Conservation (phyloP, 1,140 invertebrate genomes). For the Neodiprion lecontei region DNA sequence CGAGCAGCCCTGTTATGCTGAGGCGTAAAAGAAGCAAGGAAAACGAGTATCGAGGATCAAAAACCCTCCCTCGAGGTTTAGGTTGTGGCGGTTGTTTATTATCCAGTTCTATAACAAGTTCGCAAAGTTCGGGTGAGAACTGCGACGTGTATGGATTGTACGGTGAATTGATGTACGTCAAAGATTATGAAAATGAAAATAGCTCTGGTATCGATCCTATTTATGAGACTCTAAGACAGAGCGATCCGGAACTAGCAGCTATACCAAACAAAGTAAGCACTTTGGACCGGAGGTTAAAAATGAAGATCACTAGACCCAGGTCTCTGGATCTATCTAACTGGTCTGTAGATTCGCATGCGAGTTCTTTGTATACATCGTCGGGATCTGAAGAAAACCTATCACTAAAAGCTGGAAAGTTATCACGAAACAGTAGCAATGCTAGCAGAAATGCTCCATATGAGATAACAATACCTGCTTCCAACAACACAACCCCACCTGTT, state of each 20-base stretch:
- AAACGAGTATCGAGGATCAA: slow-evolving; percentile 74
- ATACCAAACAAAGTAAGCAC: slow-evolving; percentile 83
- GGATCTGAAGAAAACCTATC: slow-evolving; percentile 83
- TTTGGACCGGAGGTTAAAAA: slow-evolving; percentile 76
- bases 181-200: slow-evolving; percentile 83
- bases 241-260: slow-evolving; percentile 82
- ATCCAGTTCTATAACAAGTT: slow-evolving; percentile 64
- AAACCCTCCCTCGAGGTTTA: slow-evolving; percentile 78
- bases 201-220: slow-evolving; percentile 73
- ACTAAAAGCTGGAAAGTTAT: slow-evolving; percentile 69
- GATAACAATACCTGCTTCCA: slow-evolving; percentile 34
- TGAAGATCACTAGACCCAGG: slow-evolving; percentile 80
- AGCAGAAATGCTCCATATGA: slow-evolving; percentile 68
- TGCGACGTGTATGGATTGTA: slow-evolving; percentile 91
- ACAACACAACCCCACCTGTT: slow-evolving; percentile 26
- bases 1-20: slow-evolving; percentile 73
- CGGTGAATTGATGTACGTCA: slow-evolving; percentile 87
- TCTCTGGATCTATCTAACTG: slow-evolving; percentile 86
- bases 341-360: slow-evolving; percentile 86
- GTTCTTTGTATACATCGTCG: slow-evolving; percentile 80
- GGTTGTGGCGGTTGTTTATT: slow-evolving; percentile 63
- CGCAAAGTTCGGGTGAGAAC: slow-evolving; percentile 68
- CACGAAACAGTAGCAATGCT: slow-evolving; percentile 75
- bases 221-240: slow-evolving; percentile 77
- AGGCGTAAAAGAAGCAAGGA: slow-evolving; percentile 74